A percentile compares a stretch with the other conserved stretches of the same genome.
Evolutionary conservation across 2,797 vertebrate species (phyloP).

Genomic region (Pterois miles): DNA sequence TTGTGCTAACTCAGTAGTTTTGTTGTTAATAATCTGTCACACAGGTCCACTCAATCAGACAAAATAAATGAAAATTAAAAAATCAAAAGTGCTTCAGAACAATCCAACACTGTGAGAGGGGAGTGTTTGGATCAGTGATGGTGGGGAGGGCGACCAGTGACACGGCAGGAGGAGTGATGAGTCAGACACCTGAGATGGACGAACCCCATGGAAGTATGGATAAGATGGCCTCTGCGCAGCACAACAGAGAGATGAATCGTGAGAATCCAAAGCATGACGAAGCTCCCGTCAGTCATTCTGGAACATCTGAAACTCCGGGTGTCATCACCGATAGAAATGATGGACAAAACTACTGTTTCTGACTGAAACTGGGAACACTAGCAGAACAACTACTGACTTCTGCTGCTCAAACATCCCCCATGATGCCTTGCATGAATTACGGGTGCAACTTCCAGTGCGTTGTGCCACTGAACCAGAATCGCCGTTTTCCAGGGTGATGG

Average conservation of each 20-base stretch:
- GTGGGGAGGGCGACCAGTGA: conserved; percentile 8
- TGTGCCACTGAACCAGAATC: no score
- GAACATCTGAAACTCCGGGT: background rate
- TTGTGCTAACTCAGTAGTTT: conserved; percentile 1
- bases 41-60: background rate
- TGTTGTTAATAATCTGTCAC: conserved; percentile 20
- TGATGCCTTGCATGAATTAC: no score
- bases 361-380: conserved; percentile 11
- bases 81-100: conserved; percentile 10
- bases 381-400: no score
- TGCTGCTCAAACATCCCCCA: no score
- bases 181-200: conserved; percentile 77
- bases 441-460: no score
- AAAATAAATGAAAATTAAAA: background rate
- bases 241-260: conserved; percentile 72
- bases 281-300: conserved; percentile 31
- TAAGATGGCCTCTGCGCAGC: conserved; percentile 74
- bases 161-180: conserved; percentile 55
- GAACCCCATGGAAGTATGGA: conserved; percentile 66
- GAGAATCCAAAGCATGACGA: conserved; percentile 58
- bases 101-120: conserved; percentile 56
- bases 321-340: background rate
- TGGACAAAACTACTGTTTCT: background rate
- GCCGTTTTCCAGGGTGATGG: no score
- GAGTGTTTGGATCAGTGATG: conserved; percentile 63